Evolutionary conservation across 2,797 vertebrate species (phyloP).

Genomic region (Protosalanx chinensis): DNA sequence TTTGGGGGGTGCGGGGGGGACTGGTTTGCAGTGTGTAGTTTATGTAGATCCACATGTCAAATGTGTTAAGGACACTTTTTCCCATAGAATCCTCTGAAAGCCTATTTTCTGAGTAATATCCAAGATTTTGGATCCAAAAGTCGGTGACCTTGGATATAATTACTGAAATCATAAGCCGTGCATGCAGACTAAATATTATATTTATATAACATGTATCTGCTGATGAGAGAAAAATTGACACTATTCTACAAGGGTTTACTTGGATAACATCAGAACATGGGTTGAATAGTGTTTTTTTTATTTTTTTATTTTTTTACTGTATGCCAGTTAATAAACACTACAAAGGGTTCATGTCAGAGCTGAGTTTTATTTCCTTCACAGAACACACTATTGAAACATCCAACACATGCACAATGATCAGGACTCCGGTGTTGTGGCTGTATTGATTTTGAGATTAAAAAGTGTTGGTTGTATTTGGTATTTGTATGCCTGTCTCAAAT

Average conservation of each 20-base stretch:
- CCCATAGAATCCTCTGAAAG: no score
- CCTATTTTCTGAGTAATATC: not conserved
- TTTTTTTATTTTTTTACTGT: not conserved
- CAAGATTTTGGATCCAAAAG: not conserved
- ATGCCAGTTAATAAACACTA: slow-evolving; percentile 1
- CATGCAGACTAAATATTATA: not conserved
- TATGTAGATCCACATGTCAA: not conserved
- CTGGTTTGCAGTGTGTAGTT: not conserved
- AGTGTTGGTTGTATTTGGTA: no score
- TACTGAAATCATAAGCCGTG: not conserved
- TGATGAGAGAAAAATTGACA: not conserved
- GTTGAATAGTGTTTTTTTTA: no score
- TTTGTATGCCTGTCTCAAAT: not conserved
- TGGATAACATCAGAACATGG: not conserved
- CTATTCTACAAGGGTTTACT: not conserved
- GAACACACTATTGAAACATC: not conserved
- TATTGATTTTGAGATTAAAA: not conserved
- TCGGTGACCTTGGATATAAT: not conserved
- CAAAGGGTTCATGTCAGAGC: no score
- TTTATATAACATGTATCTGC: not conserved
- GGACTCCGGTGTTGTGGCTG: not conserved
- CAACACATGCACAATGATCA: slow-evolving; percentile 33
- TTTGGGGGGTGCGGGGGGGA: not conserved
- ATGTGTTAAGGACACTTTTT: no score
- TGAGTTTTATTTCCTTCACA: not conserved